A percentile compares a stretch with the other conserved stretches of the same genome.
Evolutionary conservation across 1,140 invertebrate genomes (phyloP).

Genomic region (Sycophaga agraensis): DNA sequence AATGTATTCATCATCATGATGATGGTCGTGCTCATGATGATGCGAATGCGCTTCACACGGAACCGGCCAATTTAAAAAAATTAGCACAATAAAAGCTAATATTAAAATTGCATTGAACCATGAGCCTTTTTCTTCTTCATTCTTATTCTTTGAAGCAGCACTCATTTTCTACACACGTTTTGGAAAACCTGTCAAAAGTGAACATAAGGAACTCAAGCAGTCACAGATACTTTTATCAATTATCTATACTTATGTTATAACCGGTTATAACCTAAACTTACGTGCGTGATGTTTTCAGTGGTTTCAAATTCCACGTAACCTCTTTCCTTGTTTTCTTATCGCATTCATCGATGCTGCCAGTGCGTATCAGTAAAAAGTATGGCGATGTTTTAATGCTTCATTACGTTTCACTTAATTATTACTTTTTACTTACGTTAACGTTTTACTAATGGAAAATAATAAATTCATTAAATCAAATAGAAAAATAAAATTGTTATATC

Average conservation of each 20-base stretch:
- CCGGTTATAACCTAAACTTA: slow-evolving; percentile 16
- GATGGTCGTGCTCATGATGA: slow-evolving; percentile 38
- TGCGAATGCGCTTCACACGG: slow-evolving; percentile 52
- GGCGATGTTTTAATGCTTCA: too few species aligned
- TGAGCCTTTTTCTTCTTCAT: slow-evolving; percentile 15
- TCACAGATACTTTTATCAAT: neutral
- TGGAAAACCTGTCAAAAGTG: slow-evolving; percentile 6
- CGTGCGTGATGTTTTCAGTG: slow-evolving; percentile 17
- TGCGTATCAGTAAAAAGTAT: too few species aligned
- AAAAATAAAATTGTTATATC: too few species aligned
- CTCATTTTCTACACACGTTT: slow-evolving; percentile 19
- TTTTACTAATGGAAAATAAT: too few species aligned
- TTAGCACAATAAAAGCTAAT: slow-evolving; percentile 43
- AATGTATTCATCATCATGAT: slow-evolving; percentile 49
- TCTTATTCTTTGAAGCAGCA: neutral
- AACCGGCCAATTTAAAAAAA: slow-evolving; percentile 53
- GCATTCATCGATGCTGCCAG: too few species aligned
- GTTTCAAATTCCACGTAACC: slow-evolving; percentile 11
- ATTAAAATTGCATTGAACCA: slow-evolving; percentile 37
- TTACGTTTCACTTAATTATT: too few species aligned
- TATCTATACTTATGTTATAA: neutral
- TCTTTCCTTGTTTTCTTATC: neutral
- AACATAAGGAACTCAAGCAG: slow-evolving; percentile 2
- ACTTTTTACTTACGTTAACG: too few species aligned
- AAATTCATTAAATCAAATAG: too few species aligned